A percentile compares a stretch with the other conserved stretches of the same genome.
Conservation (phyloP, 2,797 vertebrate genomes). For the Onychomys leucogaster region DNA sequence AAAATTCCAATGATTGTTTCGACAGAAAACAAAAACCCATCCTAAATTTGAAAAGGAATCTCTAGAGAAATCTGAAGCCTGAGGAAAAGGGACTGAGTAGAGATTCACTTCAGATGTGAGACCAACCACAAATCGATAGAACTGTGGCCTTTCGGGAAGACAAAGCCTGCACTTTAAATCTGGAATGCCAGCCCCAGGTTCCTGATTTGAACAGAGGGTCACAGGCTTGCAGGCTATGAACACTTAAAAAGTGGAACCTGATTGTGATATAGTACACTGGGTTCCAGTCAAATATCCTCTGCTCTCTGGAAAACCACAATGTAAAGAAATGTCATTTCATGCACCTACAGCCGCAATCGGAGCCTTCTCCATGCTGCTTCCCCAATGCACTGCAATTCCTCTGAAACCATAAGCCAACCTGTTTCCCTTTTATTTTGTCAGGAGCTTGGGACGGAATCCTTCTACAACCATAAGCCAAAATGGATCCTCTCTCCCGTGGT, state of each 20-base stretch:
- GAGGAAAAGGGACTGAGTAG: not conserved
- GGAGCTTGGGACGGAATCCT: not conserved
- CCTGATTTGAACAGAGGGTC: no score
- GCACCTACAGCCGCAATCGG: not conserved
- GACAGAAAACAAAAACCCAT: not conserved
- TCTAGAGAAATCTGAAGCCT: not conserved
- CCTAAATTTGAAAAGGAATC: not conserved
- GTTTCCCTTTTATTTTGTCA: not conserved
- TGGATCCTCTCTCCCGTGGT: no score
- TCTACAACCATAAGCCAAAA: not conserved
- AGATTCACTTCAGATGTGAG: not conserved
- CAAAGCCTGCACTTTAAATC: not conserved
- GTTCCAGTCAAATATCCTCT: not conserved
- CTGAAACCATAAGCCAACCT: not conserved
- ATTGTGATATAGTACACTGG: not conserved
- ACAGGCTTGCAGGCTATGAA: no score
- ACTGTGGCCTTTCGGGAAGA: not conserved
- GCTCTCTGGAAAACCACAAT: not conserved
- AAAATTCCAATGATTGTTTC: not conserved
- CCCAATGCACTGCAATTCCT: not conserved
- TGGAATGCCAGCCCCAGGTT: not conserved
- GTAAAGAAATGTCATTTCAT: not conserved
- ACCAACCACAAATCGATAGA: not conserved
- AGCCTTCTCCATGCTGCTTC: not conserved
- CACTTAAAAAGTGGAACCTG: not conserved